Evolutionary conservation across 2,888 invertebrate genomes (phyloP), one percentile per base, ranked within the genome.

Genomic region (Ennomos quercinarius): DNA sequence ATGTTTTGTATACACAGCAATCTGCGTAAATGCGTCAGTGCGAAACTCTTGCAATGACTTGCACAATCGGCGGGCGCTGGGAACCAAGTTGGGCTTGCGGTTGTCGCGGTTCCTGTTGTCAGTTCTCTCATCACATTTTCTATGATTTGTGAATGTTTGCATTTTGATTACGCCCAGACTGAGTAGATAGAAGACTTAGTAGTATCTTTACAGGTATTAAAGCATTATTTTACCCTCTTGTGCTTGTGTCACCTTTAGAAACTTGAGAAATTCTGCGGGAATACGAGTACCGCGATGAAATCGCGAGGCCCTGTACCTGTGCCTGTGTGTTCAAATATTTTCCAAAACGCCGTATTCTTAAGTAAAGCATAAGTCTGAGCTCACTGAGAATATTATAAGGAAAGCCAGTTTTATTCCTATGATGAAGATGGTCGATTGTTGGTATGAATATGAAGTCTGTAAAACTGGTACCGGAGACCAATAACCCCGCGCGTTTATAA

Each of bases 1-100:
- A 83, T 78, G 78, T 78, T 79, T 73, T 75, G 70, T 77, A 57
- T 54, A 48, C 61, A 55, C 67, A 57, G 62, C 69, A 69, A 73
- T 73, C 70, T 68, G 58, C 65, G 70, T 45, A 58, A 55, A 63
- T 67, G 63, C 58, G 65, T 69, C 69, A 65, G 58, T 43, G 54
- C 53, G 58, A 61, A 60, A 61, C 64, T 63, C 49, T 58, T 52
- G 61, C 57, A 53, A 50, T 67, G 68, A 65, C 69, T 69, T 67
- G 68, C 68, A 69, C 68, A 67, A 69, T 69, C 43, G 50, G 48
- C 6, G 3, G 3, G 27, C 27, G 27, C 47, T 48, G 61, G 57
- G 57, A 54, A 59, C 12, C 11, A 11, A 47, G 45, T 56, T 57
- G 46, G 27, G 47, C 41, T 54, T 50, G 53, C 44, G 41, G 52